A percentile compares a stretch with the other conserved stretches of the same genome.
Conservation (phyloP, 2,888 invertebrate species). For the Gandaritis pyraliata region DNA sequence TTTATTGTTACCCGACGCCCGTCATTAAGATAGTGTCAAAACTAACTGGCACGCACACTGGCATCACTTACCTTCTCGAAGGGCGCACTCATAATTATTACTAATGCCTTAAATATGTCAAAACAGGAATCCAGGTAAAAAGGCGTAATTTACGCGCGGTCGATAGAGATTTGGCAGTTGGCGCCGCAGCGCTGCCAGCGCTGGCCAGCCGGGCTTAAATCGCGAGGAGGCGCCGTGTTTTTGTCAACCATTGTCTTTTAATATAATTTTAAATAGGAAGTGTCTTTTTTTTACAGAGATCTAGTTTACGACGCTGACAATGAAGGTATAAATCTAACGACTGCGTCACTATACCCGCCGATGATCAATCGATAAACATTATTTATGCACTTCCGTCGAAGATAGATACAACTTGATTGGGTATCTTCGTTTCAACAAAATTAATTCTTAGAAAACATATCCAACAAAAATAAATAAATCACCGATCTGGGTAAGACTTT, state of each 20-base stretch:
- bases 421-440: constrained; percentile 61
- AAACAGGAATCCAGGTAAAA: constrained; percentile 85
- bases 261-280: constrained; percentile 85
- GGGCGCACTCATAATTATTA: constrained; percentile 84
- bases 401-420: constrained; percentile 56
- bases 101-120: constrained; percentile 85
- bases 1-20: constrained; percentile 82
- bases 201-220: constrained; percentile 59
- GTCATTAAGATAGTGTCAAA: constrained; percentile 85
- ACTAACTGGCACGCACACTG: constrained; percentile 74
- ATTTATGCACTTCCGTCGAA: constrained; percentile 81
- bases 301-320: constrained; percentile 83
- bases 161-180: constrained; percentile 84
- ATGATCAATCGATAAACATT: constrained; percentile 84
- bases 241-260: constrained; percentile 83
- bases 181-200: constrained; percentile 71
- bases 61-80: constrained; percentile 69
- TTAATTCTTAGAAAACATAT: constrained; percentile 61
- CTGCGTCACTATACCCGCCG: constrained; percentile 73
- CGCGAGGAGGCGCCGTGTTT: constrained; percentile 81
- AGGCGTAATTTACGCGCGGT: constrained; percentile 84
- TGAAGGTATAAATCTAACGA: constrained; percentile 83
- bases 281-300: constrained; percentile 84
- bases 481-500: constrained; percentile 7
- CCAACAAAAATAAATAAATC: constrained; percentile 40